Percentiles rank a stretch among this genome's conserved stretches.
phyloP scores from a whole-genome alignment of 2,113 vertebrate species.

The Hemiprocne comata region DNA sequence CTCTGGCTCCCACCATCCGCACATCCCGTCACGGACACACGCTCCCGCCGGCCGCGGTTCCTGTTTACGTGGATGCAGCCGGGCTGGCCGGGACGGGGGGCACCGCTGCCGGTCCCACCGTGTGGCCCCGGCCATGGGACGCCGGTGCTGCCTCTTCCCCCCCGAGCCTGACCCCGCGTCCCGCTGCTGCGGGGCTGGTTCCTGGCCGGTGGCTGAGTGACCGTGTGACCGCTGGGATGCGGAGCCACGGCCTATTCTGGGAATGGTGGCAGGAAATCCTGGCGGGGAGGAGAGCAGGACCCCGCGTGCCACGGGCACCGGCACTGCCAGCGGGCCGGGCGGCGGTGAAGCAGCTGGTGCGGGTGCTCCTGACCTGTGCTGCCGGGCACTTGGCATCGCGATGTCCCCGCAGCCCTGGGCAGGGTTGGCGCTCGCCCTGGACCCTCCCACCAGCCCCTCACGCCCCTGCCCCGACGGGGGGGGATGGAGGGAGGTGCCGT shows the following conservation, averaged over 20 bases:
- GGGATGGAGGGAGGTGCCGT: not conserved
- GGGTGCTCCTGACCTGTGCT: not conserved
- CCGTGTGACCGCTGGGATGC: accelerated
- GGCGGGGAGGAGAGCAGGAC: not conserved
- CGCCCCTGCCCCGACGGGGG: not conserved
- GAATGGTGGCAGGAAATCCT: slow-evolving; percentile 1
- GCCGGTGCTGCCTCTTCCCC: not conserved
- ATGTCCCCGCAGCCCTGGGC: not conserved
- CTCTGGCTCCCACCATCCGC: accelerated
- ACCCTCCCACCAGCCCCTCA: not conserved
- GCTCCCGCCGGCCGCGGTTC: slow-evolving; percentile 15
- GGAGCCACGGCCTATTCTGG: not conserved
- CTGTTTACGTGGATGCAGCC: slow-evolving; percentile 25
- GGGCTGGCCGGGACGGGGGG: not conserved
- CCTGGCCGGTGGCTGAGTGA: accelerated
- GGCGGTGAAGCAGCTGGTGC: not conserved
- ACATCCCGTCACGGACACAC: not conserved
- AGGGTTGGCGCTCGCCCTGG: not conserved
- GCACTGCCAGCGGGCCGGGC: not conserved
- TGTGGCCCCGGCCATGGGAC: accelerated
- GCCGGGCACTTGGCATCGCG: accelerated
- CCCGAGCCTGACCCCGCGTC: not conserved
- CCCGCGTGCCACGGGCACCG: accelerated
- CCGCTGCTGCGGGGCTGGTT: not conserved
- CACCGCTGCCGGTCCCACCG: not conserved